Evolutionary conservation across 2,113 vertebrate species (phyloP), one percentile per base, ranked within the genome.

Genomic region (Atrichornis clamosus): DNA sequence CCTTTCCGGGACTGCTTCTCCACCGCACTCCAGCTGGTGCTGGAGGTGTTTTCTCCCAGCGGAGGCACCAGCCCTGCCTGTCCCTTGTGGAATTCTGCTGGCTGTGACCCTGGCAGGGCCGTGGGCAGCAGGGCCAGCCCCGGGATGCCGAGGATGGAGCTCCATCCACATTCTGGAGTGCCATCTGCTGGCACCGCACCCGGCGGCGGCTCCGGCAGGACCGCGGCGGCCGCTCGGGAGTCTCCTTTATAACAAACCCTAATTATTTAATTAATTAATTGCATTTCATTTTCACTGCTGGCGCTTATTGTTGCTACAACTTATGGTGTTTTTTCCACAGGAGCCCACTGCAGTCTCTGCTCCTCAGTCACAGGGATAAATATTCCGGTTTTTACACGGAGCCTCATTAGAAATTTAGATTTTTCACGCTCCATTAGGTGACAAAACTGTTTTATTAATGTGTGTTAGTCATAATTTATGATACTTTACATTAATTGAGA

Each of bases 101-200:
- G 32, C 59, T 9, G 86, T 4, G 59, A 0, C 17, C 35, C 44
- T 4, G 18, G 41, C 12, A 21, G 77, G 16, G 28, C 18, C 18
- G 5, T 10, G 55, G 32, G 55, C 52, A 44, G 35, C 18, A 26
- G 65, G 65, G 26, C 17, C 5, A 0, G 75, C 70, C 53, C 27
- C 19, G 35, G 26, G 65, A 27, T 26, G 64, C 9, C 5, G 21
- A 37, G 6, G 72, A 6, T 8, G 58, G 10, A 3, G 90, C 83
- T 88, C 4, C n/a, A 5, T 88, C 4, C n/a, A 5, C 73, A 27
- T 91, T 90, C 94, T 75, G 82, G 70, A 84, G 78, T 78, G 96
- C 96, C 96, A 96, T 59, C 96, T 96, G 9, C 94, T n/a, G 96
- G 96, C 94, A 44, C 64, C 35, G 37, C 49, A 53, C 63, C 87